phyloP scores from a whole-genome alignment of 2,888 invertebrate genomes.

The Stenodema calcarata region DNA sequence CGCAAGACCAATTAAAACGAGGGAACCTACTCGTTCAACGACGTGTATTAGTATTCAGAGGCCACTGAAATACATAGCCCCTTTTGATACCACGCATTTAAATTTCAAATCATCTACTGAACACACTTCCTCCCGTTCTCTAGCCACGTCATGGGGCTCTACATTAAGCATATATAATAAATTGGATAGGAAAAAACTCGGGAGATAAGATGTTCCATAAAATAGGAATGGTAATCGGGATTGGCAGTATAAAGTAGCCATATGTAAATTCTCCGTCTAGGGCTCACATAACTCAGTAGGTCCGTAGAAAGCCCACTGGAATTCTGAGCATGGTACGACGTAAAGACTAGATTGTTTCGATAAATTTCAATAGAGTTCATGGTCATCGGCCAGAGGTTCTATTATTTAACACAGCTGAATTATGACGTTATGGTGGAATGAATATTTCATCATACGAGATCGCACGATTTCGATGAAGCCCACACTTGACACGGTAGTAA shows the following conservation, averaged over 20 bases:
- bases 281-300: not conserved
- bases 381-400: too few relatives aligned
- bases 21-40: not conserved
- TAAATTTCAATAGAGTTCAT: not conserved
- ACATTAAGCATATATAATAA: not conserved
- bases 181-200: not conserved
- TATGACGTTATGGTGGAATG: too few relatives aligned
- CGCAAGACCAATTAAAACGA: not conserved
- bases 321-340: not conserved
- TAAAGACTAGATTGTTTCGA: not conserved
- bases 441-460: too few relatives aligned
- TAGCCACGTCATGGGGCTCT: not conserved
- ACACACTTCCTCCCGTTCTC: not conserved
- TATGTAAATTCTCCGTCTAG: not conserved
- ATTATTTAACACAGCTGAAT: too few relatives aligned
- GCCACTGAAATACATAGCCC: not conserved
- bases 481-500: too few relatives aligned
- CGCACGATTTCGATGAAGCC: too few relatives aligned
- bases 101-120: not conserved
- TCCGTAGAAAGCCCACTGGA: not conserved
- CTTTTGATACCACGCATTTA: not conserved
- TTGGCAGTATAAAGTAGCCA: not conserved
- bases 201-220: not conserved
- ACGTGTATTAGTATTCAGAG: not conserved
- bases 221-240: not conserved